Percentiles rank a stretch among this genome's conserved stretches.
Evolutionary conservation across 2,113 vertebrate genomes (phyloP).

Genomic region (Colius striatus): DNA sequence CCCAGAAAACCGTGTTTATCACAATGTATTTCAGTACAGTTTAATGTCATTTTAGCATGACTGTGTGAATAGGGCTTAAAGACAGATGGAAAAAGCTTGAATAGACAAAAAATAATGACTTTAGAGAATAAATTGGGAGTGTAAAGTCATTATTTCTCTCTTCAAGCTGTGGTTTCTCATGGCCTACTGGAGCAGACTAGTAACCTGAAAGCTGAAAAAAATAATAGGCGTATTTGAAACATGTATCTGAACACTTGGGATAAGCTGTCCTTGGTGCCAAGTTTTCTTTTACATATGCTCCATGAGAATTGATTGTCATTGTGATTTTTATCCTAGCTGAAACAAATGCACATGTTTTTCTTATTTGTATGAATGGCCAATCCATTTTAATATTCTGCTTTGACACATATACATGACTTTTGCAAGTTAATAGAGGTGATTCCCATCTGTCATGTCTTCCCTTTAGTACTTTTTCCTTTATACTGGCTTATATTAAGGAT

Average conservation of each 20-base stretch:
- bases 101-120: background rate
- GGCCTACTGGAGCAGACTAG: background rate
- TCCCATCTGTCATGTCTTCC: slow-evolving; percentile 40
- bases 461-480: background rate
- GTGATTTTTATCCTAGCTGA: slow-evolving; percentile 56
- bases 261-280: background rate
- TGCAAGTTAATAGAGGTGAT: slow-evolving; percentile 59
- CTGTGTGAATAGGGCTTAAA: background rate
- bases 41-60: background rate
- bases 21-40: background rate
- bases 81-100: background rate
- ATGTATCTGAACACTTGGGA: slow-evolving; percentile 14
- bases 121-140: background rate
- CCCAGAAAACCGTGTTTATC: background rate
- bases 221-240: background rate
- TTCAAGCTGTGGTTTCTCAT: background rate
- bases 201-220: slow-evolving; percentile 40
- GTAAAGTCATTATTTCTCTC: background rate
- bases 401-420: slow-evolving; percentile 63
- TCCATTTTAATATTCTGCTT: slow-evolving; percentile 64
- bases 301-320: slow-evolving; percentile 42
- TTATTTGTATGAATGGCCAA: slow-evolving; percentile 68
- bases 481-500: background rate
- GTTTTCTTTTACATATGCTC: slow-evolving; percentile 18
- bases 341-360: slow-evolving; percentile 63